These are phyloP conservation scores for Sylvietta virens DNA, from an alignment of 2,113 vertebrate genomes.

Conservation along the genomic window DNA sequence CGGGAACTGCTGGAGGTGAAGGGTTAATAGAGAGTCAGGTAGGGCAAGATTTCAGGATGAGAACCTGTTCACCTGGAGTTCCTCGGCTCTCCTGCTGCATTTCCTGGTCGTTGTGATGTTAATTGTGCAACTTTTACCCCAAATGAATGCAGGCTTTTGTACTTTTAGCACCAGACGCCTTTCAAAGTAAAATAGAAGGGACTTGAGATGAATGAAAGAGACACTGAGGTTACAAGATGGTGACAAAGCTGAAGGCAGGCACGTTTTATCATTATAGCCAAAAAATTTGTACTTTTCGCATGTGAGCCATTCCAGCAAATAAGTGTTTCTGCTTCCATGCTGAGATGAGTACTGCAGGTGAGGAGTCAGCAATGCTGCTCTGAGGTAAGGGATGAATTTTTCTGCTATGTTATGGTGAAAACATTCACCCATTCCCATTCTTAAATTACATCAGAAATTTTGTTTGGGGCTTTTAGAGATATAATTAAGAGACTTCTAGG, in stretches of 20 bases:
- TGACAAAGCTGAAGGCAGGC: background rate
- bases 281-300: background rate
- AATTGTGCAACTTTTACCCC: background rate
- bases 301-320: background rate
- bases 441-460: background rate
- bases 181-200: background rate
- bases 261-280: background rate
- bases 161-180: background rate
- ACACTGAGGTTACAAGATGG: background rate
- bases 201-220: background rate
- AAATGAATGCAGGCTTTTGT: background rate
- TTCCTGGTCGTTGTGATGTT: conserved; percentile 31
- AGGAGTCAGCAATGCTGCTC: background rate
- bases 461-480: background rate
- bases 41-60: background rate
- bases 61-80: background rate
- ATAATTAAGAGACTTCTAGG: background rate
- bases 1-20: background rate
- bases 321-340: background rate
- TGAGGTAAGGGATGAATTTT: background rate
- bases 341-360: background rate
- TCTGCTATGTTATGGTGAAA: background rate
- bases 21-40: background rate
- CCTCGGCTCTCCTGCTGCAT: background rate
- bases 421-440: background rate